Percentiles rank a stretch among this genome's conserved stretches.
phyloP scores from a whole-genome alignment of 2,888 invertebrate species.

The Catocala sponsa region DNA sequence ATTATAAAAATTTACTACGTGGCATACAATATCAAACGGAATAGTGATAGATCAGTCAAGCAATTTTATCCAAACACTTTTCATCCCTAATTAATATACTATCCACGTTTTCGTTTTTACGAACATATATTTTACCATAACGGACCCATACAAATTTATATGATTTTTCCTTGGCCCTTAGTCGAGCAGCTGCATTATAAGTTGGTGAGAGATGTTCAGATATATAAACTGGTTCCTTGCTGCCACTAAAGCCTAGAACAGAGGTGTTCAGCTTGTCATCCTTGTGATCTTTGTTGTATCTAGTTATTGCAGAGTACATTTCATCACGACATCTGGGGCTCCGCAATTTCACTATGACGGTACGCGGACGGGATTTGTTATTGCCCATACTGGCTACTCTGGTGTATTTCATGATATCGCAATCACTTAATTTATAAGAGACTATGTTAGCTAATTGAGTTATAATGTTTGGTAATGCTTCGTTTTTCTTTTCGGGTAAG shows the following conservation, averaged over 20 bases:
- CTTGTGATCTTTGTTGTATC: slow-evolving; percentile 13
- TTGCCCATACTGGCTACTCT: neutral
- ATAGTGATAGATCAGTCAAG: neutral
- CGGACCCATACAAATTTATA: slow-evolving; percentile 11
- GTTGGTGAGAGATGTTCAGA: slow-evolving; percentile 8
- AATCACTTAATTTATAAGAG: neutral
- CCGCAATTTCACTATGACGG: slow-evolving; percentile 5
- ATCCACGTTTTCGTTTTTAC: neutral
- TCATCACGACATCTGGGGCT: slow-evolving; percentile 17
- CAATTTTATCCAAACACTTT: neutral
- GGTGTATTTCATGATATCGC: slow-evolving; percentile 7
- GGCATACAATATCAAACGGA: neutral
- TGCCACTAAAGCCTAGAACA: slow-evolving; percentile 6
- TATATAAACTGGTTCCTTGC: slow-evolving; percentile 7
- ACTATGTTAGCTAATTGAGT: slow-evolving; percentile 7
- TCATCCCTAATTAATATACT: neutral
- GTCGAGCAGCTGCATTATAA: slow-evolving; percentile 13
- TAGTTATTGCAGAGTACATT: slow-evolving; percentile 7
- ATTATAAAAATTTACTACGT: neutral
- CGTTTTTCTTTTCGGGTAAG: slow-evolving; percentile 12
- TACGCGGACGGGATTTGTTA: slow-evolving; percentile 4
- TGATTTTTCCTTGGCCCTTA: slow-evolving; percentile 9
- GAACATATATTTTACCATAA: neutral
- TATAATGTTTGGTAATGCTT: slow-evolving; percentile 2
- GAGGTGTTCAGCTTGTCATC: slow-evolving; percentile 6